phyloP scores from a whole-genome alignment of 1,140 invertebrate genomes.

The Amphibalanus amphitrite region DNA sequence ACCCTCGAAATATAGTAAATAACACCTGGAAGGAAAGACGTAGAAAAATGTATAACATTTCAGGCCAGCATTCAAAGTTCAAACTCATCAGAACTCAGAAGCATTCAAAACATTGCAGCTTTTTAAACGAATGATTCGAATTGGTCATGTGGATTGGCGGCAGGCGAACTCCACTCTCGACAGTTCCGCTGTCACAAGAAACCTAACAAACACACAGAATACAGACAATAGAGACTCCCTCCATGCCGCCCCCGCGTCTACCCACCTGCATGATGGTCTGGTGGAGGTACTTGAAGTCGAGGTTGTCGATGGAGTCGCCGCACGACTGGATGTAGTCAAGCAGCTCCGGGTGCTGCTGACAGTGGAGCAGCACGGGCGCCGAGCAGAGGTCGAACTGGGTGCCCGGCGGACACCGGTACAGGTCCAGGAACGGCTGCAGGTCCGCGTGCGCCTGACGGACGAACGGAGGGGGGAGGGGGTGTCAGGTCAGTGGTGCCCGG shows the following conservation, averaged over 20 bases:
- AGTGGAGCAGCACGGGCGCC: constrained; percentile 64
- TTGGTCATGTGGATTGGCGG: constrained; percentile 44
- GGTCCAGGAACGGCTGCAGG: constrained; percentile 23
- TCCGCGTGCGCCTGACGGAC: constrained; percentile 24
- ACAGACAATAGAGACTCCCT: constrained; percentile 5
- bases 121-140: too few relatives aligned
- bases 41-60: too few relatives aligned
- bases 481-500: constrained; percentile 30
- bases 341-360: constrained; percentile 50
- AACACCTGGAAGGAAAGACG: too few relatives aligned
- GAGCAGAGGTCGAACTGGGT: constrained; percentile 39
- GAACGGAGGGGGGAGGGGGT: too few relatives aligned
- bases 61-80: too few relatives aligned
- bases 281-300: constrained; percentile 31
- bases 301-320: constrained; percentile 46
- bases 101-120: too few relatives aligned
- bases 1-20: too few relatives aligned
- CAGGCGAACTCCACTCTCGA: constrained; percentile 32
- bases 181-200: constrained; percentile 5
- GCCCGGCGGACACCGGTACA: constrained; percentile 25
- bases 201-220: constrained; percentile 4
- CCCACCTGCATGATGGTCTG: constrained; percentile 5
- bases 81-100: too few relatives aligned
- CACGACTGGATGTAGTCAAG: constrained; percentile 53
- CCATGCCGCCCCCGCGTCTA: not conserved